Percentiles rank a stretch among this genome's conserved stretches.
Conservation (phyloP, 2,888 invertebrate species). For the Hyposoter dolosus region DNA sequence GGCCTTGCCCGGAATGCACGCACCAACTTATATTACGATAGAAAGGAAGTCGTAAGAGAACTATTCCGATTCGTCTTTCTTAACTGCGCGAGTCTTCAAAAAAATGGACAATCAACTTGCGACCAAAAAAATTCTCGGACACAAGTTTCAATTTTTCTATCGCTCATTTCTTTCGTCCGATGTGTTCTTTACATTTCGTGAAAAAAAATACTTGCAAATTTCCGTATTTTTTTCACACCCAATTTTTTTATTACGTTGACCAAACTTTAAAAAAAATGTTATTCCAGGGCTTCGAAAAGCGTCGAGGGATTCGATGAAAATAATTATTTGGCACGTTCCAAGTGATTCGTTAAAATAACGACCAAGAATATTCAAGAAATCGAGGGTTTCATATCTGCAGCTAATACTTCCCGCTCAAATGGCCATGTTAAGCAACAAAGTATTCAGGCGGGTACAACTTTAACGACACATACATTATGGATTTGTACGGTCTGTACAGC, state of each 20-base stretch:
- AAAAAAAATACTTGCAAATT: conserved; percentile 3
- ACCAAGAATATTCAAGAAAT: not conserved
- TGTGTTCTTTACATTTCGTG: conserved; percentile 24
- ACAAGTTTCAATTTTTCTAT: conserved; percentile 46
- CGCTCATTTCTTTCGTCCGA: conserved; percentile 21
- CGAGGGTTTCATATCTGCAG: not conserved
- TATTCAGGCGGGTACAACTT: not conserved
- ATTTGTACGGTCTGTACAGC: not conserved
- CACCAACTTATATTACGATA: conserved; percentile 14
- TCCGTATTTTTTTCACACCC: not conserved
- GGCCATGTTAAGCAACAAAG: not conserved
- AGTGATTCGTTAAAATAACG: not conserved
- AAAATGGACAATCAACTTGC: too few relatives aligned
- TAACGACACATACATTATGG: not conserved
- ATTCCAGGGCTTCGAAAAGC: not conserved
- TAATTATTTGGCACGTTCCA: not conserved
- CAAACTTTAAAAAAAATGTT: too few relatives aligned
- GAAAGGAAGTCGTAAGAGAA: too few relatives aligned
- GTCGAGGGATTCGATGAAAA: not conserved
- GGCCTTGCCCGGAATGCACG: conserved; percentile 82
- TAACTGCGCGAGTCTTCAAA: too few relatives aligned
- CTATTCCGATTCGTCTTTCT: too few relatives aligned
- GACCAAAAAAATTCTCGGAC: too few relatives aligned
- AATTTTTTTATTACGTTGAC: not conserved
- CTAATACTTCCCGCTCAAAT: not conserved